Evolutionary conservation across 1,140 invertebrate species (phyloP).

Genomic region (Medauroidea extradentata): DNA sequence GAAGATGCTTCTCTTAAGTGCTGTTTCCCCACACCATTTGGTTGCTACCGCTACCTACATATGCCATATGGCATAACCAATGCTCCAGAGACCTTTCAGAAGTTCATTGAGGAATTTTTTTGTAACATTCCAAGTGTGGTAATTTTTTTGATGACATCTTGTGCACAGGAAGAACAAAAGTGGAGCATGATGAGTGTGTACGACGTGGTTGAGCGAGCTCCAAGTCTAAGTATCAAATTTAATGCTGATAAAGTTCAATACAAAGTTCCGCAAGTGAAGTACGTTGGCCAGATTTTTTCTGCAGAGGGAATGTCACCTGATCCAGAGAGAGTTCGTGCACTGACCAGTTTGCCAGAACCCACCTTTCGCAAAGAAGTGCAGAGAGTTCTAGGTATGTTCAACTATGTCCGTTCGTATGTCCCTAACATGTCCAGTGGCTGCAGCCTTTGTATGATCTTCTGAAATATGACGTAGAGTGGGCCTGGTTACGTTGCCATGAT

Average conservation of each 20-base stretch:
- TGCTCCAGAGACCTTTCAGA: background rate
- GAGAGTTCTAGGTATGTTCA: background rate
- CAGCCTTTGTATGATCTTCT: background rate
- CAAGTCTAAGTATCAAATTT: background rate
- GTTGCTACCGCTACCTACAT: background rate
- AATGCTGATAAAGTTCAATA: background rate
- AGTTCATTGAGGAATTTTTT: background rate
- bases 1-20: background rate
- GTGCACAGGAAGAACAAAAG: background rate
- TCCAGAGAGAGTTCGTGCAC: background rate
- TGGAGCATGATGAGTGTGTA: background rate
- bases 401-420: background rate
- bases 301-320: no score
- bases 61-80: background rate
- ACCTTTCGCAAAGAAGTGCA: background rate
- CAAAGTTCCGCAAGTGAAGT: background rate
- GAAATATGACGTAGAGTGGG: background rate
- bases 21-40: background rate
- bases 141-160: conserved; percentile 1
- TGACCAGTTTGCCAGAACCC: background rate
- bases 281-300: background rate
- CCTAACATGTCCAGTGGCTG: background rate
- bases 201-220: background rate
- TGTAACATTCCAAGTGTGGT: background rate
- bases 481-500: background rate